phyloP scores from a whole-genome alignment of 2,797 vertebrate species.

The Anguilla megastoma region DNA sequence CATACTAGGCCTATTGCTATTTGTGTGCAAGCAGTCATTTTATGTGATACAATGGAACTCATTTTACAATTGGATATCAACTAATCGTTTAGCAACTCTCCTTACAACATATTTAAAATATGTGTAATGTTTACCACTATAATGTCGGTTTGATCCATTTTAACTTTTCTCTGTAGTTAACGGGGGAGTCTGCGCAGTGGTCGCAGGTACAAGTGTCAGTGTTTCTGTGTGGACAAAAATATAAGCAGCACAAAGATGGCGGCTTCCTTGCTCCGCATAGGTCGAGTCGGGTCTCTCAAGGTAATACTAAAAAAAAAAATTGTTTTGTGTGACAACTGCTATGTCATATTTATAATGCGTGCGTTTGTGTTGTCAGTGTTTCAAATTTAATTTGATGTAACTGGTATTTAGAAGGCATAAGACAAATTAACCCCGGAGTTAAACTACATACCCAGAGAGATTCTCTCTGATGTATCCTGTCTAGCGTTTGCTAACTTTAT shows the following conservation, averaged over 20 bases:
- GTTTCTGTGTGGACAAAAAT: slow-evolving; percentile 59
- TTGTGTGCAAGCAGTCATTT: background rate
- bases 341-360: background rate
- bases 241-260: slow-evolving; percentile 65
- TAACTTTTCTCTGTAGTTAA: background rate
- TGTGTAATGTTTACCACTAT: background rate
- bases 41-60: background rate
- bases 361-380: background rate
- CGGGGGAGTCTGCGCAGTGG: background rate
- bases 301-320: slow-evolving; percentile 53
- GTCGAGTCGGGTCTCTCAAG: slow-evolving; percentile 67
- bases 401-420: background rate
- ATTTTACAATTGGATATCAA: background rate
- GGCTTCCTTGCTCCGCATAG: slow-evolving; percentile 65
- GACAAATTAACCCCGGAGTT: background rate
- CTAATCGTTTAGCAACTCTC: too few species aligned
- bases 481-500: background rate
- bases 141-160: background rate
- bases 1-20: background rate
- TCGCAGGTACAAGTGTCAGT: background rate
- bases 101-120: background rate
- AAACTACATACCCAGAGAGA: background rate
- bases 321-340: background rate
- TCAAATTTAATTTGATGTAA: background rate
- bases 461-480: background rate